Percentiles rank a stretch among this genome's conserved stretches.
Conservation (phyloP, 2,797 vertebrate species). For the Etheostoma nigrum region DNA sequence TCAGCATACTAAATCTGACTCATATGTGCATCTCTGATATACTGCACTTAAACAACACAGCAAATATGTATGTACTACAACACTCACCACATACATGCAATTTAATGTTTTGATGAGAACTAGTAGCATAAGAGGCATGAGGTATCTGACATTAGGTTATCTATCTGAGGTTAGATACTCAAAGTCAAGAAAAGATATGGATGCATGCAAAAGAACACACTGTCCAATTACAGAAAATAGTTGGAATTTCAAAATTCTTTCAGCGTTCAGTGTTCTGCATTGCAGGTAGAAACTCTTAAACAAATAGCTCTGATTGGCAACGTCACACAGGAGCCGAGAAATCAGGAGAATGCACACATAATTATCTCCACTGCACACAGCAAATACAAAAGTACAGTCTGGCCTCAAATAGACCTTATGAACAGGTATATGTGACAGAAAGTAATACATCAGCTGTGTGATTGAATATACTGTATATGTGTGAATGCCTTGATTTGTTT, state of each 20-base stretch:
- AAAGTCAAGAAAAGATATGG: not conserved
- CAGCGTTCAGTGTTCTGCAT: not conserved
- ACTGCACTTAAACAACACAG: not conserved
- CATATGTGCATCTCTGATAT: not conserved
- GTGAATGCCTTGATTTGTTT: not conserved
- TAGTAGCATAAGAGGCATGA: not conserved
- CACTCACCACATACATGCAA: not conserved
- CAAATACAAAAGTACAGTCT: not conserved
- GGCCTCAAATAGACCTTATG: slow-evolving; percentile 4
- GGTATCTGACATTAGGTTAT: not conserved
- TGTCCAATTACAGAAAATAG: not conserved
- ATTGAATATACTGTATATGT: not conserved
- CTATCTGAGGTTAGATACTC: not conserved
- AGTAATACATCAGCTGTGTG: slow-evolving; percentile 3
- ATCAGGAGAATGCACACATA: slow-evolving; percentile 27
- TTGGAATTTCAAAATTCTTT: not conserved
- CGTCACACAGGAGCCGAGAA: slow-evolving; percentile 23
- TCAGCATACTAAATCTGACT: slow-evolving; percentile 50
- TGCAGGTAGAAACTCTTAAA: slow-evolving; percentile 21
- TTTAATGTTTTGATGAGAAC: not conserved
- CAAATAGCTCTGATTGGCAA: slow-evolving; percentile 40
- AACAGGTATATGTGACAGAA: slow-evolving; percentile 17
- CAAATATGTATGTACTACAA: not conserved
- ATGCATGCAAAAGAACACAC: not conserved
- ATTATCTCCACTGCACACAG: slow-evolving; percentile 32